Base-by-base conservation (phyloP, 2,797 vertebrate genomes). In the Pipistrellus nathusii region DNA sequence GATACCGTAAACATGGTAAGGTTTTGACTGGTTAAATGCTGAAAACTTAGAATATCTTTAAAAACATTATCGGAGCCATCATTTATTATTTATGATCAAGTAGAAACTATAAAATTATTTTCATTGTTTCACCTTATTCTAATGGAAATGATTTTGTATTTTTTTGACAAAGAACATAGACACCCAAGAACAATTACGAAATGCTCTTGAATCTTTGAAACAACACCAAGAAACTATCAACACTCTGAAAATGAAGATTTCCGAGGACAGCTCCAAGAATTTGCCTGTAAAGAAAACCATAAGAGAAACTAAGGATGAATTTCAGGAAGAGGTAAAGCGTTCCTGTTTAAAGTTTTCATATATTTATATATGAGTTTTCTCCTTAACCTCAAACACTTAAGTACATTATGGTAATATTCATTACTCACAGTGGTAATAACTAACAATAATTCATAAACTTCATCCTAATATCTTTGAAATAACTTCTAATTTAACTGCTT, bases 171-270 rank as follows among this genome's bases (percentile, higher is more conserved):
- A 99, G 99, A 99, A 98, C 95, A 98, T 99, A 94, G 98, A 99
- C 89, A 98, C 98, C 38, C 99, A 99, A 5, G 98, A 98, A 21
- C 99, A 99, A 92, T 95, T 99, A 85, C 98, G 98, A 97, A 95
- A 96, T 1, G 78, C 98, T 13, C 98, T 98, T 15, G 98, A 97
- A n/a, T 98, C 98, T 94, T 96, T 98, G 77, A 98, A 95, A 57
- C 66, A 96, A 25, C 97, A 98, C 13, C 92, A 97, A 92, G 96
- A 98, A 32, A 95, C 94, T 72, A 92, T 98, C 80, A 94, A 96
- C 46, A 91, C 93, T 23, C 91, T 98, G 32, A 88, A 98, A 82
- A 85, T 85, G 38, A 96, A 83, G 77, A n/a, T 98, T 93, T 94
- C 95, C 68, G 97, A 98, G 41, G 95, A 96, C 90, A 48, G 91